Base-by-base conservation (phyloP, 2,113 vertebrate species). In the Leucopternis melanops region DNA sequence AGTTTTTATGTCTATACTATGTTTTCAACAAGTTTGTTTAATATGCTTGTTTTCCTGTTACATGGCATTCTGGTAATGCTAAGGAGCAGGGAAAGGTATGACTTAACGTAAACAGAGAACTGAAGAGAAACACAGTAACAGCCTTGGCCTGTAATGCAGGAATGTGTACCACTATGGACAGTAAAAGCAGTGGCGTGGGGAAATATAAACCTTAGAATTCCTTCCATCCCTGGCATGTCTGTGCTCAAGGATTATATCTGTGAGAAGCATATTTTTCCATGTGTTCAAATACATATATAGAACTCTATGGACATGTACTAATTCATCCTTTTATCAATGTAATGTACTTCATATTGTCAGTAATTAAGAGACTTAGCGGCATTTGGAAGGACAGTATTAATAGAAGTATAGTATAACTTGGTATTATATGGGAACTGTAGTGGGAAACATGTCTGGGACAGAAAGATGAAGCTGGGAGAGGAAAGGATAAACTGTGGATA, bases 131-230 rank as follows among this genome's bases (percentile, higher is more conserved):
- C 40, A 38, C 44, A 22, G 62, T 42, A 71, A 31, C 23, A 54
- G 34, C n/a, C 63, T 34, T 54, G 31, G 16, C 21, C 42, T 81
- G 13, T 50, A n/a, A 19, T 78, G 23, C 72, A 69, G 69, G 13
- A 71, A 71, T 38, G 16, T 19, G 8, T 26, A 11, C 6, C 18
- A 26, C 45, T 2, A 0, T 15, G 45, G 58, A 29, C 8, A 67
- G 13, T 13, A 55, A n/a, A 66, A 67, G 23, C 27, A 50, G 4
- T 2, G 0, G 4, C 4, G 2, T 34, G 9, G 5, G 17, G 32
- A 50, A 81, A 31, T 58, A 52, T 1, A 62, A 55, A 66, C 31
- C 32, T 69, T 34, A 58, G 19, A 73, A 88, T 81, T 63, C 32
- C 50, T 84, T 77, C 62, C 29, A 18, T 55, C 83, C 16, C 13